Base-by-base conservation (phyloP, 2,113 vertebrate genomes). In the Dolichotis patagonum region DNA sequence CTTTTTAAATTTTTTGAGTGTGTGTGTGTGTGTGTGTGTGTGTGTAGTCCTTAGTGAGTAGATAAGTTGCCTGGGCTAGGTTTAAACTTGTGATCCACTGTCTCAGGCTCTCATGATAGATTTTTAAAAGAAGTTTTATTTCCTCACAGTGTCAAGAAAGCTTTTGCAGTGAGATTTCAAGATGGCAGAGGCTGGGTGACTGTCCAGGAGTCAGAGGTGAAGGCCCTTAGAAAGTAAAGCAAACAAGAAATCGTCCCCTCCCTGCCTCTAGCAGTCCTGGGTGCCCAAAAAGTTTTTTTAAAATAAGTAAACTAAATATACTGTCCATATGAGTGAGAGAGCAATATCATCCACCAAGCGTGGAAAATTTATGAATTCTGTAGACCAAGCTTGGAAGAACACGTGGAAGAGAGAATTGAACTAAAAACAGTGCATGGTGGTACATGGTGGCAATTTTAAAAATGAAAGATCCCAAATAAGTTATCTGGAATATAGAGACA, bases 81-180 rank as follows among this genome's bases (percentile, higher is more conserved):
- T 16, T 80, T 35, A 49, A 80, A 30, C 16, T 52, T 52, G 46
- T 52, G 28, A 80, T 35, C 46, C 46, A 52, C 46, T 78, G 28
- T 46, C 75, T 32, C 43, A 35, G 14, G 14, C 46, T n/a, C 14
- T 32, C 60, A 58, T 32, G 41, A 38, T 20, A 52, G 11, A 88
- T 52, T 67, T 94, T 80, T 56, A 24, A 87, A 86, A 82, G 77
- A 62, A 97, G 16, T 0, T 83, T 85, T 86, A 43, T 96, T 87
- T 93, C 96, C 49, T 96, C 35, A 71, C 35, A 71, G n/a, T 30
- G 67, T 80, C 63, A 88, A 38, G 73, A 88, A 95, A 10, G 11
- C 82, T 89, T 95, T 95, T 32, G 41, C 19, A 22, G 38, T 41
- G 22, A 75, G 22, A 20, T 75, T 75, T 43, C 12, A 5, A 46